Evolutionary conservation across 2,888 invertebrate genomes (phyloP).

Genomic region (Microplitis manilae): DNA sequence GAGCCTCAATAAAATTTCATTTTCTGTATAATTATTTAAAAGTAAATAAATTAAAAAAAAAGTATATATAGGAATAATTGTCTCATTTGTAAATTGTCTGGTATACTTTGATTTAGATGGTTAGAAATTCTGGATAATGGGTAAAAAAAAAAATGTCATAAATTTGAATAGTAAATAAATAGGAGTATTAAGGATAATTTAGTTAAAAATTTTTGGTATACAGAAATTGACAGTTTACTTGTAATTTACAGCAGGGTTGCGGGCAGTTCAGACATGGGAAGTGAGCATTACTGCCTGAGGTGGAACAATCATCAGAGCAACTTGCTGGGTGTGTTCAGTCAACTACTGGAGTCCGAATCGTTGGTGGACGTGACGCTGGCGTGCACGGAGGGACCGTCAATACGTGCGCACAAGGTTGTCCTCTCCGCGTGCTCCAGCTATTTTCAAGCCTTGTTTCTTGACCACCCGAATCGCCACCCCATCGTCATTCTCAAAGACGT

Average conservation of each 20-base stretch:
- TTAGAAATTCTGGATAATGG: not conserved
- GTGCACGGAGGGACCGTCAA: constrained; percentile 95
- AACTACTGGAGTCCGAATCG: constrained; percentile 95
- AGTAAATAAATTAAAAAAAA: not conserved
- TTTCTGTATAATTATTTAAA: not conserved
- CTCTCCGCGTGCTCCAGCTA: constrained; percentile 96
- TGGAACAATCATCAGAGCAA: constrained; percentile 99
- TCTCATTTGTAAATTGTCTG: not conserved
- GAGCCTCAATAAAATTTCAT: not conserved
- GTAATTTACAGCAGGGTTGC: constrained; percentile 74
- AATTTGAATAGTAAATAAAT: not conserved
- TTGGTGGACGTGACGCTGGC: constrained; percentile 97
- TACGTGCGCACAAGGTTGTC: constrained; percentile 96
- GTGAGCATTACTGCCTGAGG: constrained; percentile 99
- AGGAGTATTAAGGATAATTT: not conserved
- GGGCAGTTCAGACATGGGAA: constrained; percentile 96
- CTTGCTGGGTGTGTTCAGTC: constrained; percentile 97
- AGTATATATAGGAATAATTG: not conserved
- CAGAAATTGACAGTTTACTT: not conserved
- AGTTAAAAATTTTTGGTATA: not conserved
- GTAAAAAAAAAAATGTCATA: not conserved
- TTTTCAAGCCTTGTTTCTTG: constrained; percentile 93
- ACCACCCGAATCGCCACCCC: constrained; percentile 93
- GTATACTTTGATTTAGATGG: not conserved
- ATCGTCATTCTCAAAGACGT: constrained; percentile 97